Percentiles rank a stretch among this genome's conserved stretches.
Evolutionary conservation across 2,113 vertebrate species (phyloP).

Genomic region (Ctenomys sociabilis): DNA sequence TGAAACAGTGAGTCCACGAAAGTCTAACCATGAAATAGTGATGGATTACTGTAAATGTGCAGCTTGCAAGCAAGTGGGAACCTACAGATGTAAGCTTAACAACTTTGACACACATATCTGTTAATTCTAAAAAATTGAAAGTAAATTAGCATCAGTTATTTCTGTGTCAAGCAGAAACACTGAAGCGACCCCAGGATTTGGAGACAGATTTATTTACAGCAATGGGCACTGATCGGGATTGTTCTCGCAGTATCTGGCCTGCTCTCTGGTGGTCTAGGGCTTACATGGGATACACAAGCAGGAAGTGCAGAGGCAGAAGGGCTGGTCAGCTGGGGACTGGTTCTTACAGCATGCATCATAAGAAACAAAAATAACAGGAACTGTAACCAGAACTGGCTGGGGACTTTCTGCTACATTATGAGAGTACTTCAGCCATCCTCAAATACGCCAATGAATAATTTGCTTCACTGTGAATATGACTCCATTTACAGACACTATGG

Average conservation of each 20-base stretch:
- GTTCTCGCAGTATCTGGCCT: neutral
- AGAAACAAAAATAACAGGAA: neutral
- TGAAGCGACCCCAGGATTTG: neutral
- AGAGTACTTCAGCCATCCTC: neutral
- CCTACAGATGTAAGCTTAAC: neutral
- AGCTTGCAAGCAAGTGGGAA: neutral
- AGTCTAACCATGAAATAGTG: too few species aligned
- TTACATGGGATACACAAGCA: neutral
- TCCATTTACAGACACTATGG: neutral
- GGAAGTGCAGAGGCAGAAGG: neutral
- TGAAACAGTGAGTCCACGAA: too few species aligned
- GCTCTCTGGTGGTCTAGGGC: neutral
- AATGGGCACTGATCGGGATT: neutral
- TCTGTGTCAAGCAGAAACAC: neutral
- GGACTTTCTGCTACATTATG: too few species aligned
- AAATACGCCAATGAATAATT: constrained; percentile 25
- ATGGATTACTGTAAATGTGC: neutral
- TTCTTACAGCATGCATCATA: neutral
- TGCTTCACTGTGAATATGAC: neutral
- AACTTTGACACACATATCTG: neutral
- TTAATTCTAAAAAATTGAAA: constrained; percentile 50
- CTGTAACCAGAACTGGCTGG: neutral
- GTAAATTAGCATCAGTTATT: neutral
- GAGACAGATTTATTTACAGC: neutral
- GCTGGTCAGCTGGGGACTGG: neutral